Conservation (phyloP, 2,888 invertebrate genomes). For the Pelosia muscerda region DNA sequence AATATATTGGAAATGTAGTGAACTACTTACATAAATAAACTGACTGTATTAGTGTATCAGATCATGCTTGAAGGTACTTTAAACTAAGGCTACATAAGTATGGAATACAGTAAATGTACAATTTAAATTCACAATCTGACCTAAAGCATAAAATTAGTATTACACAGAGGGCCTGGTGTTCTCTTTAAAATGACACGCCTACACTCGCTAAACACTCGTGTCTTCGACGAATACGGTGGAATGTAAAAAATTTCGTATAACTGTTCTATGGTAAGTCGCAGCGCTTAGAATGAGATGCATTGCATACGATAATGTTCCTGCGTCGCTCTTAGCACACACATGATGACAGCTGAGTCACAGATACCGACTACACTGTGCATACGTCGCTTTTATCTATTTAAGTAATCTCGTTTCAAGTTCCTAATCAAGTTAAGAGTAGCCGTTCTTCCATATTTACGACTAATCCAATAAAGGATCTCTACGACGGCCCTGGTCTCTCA, state of each 20-base stretch:
- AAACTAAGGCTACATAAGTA: conserved; percentile 22
- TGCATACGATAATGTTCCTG: conserved; percentile 59
- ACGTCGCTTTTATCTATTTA: conserved; percentile 42
- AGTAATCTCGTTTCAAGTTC: conserved; percentile 56
- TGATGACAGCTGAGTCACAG: conserved; percentile 51
- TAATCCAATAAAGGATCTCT: conserved; percentile 44
- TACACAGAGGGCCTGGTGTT: conserved; percentile 25
- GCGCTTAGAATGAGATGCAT: conserved; percentile 59
- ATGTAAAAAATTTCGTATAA: conserved; percentile 77
- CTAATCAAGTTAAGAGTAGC: conserved; percentile 33
- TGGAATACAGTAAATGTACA: conserved; percentile 21
- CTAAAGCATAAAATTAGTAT: conserved; percentile 27
- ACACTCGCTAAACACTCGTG: conserved; percentile 57
- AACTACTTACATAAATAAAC: conserved; percentile 47
- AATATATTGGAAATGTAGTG: conserved; percentile 36
- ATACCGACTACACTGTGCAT: conserved; percentile 41
- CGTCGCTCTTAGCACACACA: conserved; percentile 49
- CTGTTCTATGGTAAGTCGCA: conserved; percentile 64
- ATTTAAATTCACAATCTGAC: conserved; percentile 26
- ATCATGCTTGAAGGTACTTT: conserved; percentile 24
- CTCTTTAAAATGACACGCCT: conserved; percentile 57
- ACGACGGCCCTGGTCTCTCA: conserved; percentile 13
- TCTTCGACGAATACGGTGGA: conserved; percentile 64
- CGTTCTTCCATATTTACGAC: conserved; percentile 28
- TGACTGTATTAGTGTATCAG: conserved; percentile 39